These are phyloP conservation scores for Zophobas morio DNA, from an alignment of 1,140 invertebrate species.

Conservation along the genomic window DNA sequence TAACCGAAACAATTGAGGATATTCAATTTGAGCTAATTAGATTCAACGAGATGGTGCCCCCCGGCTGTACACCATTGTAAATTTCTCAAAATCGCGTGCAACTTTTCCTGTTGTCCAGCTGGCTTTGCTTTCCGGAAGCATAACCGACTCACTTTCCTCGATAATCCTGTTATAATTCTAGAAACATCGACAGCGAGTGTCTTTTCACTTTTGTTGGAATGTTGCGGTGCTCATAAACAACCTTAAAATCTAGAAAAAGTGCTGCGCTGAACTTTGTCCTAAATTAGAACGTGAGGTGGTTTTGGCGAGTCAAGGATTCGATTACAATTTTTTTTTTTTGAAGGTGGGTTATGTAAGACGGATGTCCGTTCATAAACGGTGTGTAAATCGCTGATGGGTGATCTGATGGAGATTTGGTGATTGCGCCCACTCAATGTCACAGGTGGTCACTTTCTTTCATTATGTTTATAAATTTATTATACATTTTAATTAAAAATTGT, in stretches of 20 bases:
- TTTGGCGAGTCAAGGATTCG: neutral
- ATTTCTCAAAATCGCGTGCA: neutral
- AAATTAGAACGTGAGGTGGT: no score
- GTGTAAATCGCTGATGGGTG: neutral
- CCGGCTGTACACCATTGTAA: neutral
- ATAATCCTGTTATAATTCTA: neutral
- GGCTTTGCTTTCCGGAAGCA: neutral
- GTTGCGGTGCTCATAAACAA: neutral
- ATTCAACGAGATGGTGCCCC: neutral
- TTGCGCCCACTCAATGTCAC: no score
- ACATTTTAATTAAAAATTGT: neutral
- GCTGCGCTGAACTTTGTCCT: no score
- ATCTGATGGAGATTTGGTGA: neutral
- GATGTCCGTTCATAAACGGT: neutral
- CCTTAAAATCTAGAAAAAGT: no score
- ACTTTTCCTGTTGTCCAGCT: neutral
- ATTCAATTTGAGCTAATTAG: conserved; percentile 16
- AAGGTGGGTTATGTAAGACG: neutral
- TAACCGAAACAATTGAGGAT: conserved; percentile 15
- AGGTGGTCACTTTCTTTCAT: no score
- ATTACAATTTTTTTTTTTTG: neutral
- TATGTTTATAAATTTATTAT: no score
- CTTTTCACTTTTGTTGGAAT: neutral
- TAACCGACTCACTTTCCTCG: neutral
- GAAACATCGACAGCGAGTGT: neutral